Base-by-base conservation (phyloP, 2,888 invertebrate species). In the Drosophila cracens region DNA sequence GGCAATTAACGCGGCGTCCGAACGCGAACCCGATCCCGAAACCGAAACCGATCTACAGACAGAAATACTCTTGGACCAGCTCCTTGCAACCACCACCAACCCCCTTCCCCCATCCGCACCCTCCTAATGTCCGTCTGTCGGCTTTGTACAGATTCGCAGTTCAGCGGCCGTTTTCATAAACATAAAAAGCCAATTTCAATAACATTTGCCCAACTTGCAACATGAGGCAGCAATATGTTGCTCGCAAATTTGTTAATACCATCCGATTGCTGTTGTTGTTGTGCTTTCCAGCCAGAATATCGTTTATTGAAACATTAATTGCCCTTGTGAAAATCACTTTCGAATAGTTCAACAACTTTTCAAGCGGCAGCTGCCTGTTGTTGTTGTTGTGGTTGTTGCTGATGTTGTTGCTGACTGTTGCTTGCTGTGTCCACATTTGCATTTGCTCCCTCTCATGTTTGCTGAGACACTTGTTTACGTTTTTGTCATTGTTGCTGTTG, bases 281-380 rank as follows among this genome's bases (percentile, higher is more conserved):
- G 49, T 52, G 52, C 34, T 70, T 27, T 53, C 29, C 29, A 68
- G 78, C 76, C 74, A 77, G 74, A 87, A 90, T 88, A 90, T 85
- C 91, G 90, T 89, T 91, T 91, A 91, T 91, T 91, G 91, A 91
- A 90, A 90, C 90, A 91, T 91, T 91, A 90, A 91, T 90, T 90
- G 90, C 82, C 79, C 81, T 82, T 84, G 84, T 86, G 83, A 83
- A 86, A 86, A 82, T 87, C 87, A 83, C 77, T 89, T 86, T 80
- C 81, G 72, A 79, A 85, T 76, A 79, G 81, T 78, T 88, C 78
- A 83, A 82, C 85, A 87, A 80, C 79, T 63, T 76, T 82, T 78
- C 67, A 48, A n/a, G 66, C 62, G 43, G 33, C 70, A 53, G 63
- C 46, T 67, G 67, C 40, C 36, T 54, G 57, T 40, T 69, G 61